A percentile compares a stretch with the other conserved stretches of the same genome.
These are phyloP conservation scores for Dolichomitus sp. DNA, from an alignment of 2,888 invertebrate genomes.

Conservation along the genomic window DNA sequence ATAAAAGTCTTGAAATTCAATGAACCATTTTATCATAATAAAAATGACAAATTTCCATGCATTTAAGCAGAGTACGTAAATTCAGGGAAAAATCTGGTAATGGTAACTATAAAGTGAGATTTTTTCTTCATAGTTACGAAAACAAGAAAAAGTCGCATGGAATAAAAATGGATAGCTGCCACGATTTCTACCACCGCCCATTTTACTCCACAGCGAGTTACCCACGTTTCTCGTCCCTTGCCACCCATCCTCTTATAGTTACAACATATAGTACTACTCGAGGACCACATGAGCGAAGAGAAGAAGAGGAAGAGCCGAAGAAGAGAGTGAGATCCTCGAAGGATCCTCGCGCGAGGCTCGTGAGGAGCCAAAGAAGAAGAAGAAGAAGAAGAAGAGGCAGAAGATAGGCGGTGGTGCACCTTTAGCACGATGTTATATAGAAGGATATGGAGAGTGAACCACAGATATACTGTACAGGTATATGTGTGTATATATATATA, in stretches of 20 bases:
- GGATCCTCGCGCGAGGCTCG: slow-evolving; percentile 41
- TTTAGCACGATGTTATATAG: slow-evolving; percentile 44
- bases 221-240: slow-evolving; percentile 9
- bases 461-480: slow-evolving; percentile 46
- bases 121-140: no score
- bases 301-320: slow-evolving; percentile 10
- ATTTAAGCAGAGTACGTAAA: no score
- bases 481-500: slow-evolving; percentile 14
- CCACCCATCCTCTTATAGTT: slow-evolving; percentile 40
- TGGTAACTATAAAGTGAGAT: no score
- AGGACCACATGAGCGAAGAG: background rate
- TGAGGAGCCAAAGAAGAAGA: slow-evolving; percentile 23
- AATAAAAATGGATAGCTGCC: no score
- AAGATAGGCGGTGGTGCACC: slow-evolving; percentile 41
- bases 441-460: slow-evolving; percentile 42
- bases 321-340: slow-evolving; percentile 30
- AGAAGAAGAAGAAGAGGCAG: slow-evolving; percentile 21
- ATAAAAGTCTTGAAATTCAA: no score
- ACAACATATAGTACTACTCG: slow-evolving; percentile 45
- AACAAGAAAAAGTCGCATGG: no score
- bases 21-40: no score
- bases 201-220: slow-evolving; percentile 41
- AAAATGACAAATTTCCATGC: no score
- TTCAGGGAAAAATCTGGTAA: no score
- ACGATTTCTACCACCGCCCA: no score